Base-by-base conservation (phyloP, 2,888 invertebrate genomes). In the Lithosia quadra region DNA sequence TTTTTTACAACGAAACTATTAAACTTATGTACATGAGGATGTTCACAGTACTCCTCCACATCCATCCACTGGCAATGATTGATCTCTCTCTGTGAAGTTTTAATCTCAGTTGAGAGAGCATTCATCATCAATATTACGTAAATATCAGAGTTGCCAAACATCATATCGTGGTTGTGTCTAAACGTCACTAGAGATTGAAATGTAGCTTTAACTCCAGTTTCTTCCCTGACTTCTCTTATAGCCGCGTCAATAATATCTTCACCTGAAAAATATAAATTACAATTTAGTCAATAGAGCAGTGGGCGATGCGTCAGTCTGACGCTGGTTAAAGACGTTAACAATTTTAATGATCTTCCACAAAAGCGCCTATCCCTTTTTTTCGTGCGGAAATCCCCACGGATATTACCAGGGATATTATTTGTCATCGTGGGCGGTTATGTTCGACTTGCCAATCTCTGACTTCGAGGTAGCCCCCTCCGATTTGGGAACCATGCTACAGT, bases 171-270 rank as follows among this genome's bases (percentile, higher is more conserved):
- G 18, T 96, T 95, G 84, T 99, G 99, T 69, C 98, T 95, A 74
- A 98, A 96, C 59, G 97, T 96, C 21, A 99, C 89, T 10, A 99
- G 87, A 1, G 97, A 97, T 68, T 96, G 93, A 87, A 98, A 99
- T 77, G 96, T 94, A 0, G 97, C 95, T 58, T 96, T 90, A 49
- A 99, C 95, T 58, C 98, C 98, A 0, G 99, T 99, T 93, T 99
- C 99, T 93, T 99, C 99, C 63, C 96, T 94, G 0, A 99, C 98
- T 93, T 99, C 99, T 78, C 99, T 96, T 65, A 96, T 95, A 0
- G 97, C 98, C 3, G 99, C 98, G 74, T 96, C 96, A 36, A 96
- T 92, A 55, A 99, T 95, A 86, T 98, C 96, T 95, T 99, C 99
- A 65, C 97, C 98, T 98, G 49, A n/a, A 49, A 49, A 49, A 49